Evolutionary conservation across 2,888 invertebrate species (phyloP), one percentile per base, ranked within the genome.

Genomic region (Acrocyrtus sp.): DNA sequence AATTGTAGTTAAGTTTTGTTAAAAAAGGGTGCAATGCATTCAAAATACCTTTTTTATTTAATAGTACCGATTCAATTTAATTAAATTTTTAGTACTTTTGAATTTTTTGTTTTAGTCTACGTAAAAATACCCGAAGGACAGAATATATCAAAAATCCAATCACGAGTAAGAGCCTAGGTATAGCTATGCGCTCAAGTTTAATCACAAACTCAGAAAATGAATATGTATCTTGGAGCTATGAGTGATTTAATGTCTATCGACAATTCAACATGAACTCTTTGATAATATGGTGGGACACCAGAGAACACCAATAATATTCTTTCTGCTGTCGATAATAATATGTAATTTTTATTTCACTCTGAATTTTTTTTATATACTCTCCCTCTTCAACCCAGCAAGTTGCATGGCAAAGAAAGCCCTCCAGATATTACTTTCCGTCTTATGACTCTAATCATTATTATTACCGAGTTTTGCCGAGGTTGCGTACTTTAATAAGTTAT

Each of bases 241-340:
- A 57, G 50, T 66, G 56, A 66, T 66, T 66, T 66, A 66, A 56
- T 48, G 56, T n/a, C 54, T 56, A 56, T 65, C 65, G 65, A 56
- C 65, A 56, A 57, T 66, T 68, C 60, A 51, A 61, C 68, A 61
- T 53, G 22, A 53, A 29, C 22, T 45, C 51, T 26, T 53, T 22
- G 41, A 41, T 61, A 61, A 54, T 53, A 47, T 54, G 53, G 39
- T 61, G 1, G 34, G 57, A 45, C 57, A 19, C 41, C 53, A 26
- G n/a, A n/a, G 43, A 56, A 56, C 41, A 60, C 68, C 68, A 68
- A 61, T 68, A 68, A 57, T 34, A 61, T 61, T 53, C 39, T 53
- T 50, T 48, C 50, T 41, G 19, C 53, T 65, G 72, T 43, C 58
- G 72, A 65, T 72, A 72, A 72, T 72, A 65, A 70, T 50, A 65